Evolutionary conservation across 1,140 invertebrate genomes (phyloP).

Genomic region (Pseudomyrmex pallidus): DNA sequence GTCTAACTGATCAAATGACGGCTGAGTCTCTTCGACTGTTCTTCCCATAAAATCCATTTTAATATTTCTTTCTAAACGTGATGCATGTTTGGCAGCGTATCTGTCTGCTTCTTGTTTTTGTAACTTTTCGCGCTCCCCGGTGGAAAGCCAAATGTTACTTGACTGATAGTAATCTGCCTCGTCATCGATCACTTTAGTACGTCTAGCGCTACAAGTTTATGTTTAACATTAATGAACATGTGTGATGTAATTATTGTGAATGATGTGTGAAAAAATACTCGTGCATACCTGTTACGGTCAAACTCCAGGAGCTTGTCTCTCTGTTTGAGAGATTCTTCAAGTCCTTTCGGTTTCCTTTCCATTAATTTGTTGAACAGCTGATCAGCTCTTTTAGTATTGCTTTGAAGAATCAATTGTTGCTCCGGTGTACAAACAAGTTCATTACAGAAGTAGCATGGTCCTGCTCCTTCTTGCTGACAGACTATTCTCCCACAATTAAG

Average conservation of each 20-base stretch:
- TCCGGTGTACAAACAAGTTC: conserved; percentile 92
- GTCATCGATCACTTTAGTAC: conserved; percentile 97
- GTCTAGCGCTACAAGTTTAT: conserved; percentile 86
- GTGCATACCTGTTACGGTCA: conserved; percentile 91
- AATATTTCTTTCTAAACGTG: conserved; percentile 88
- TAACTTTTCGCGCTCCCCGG: conserved; percentile 89
- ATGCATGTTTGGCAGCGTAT: conserved; percentile 89
- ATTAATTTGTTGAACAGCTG: conserved; percentile 90
- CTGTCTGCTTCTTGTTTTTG: conserved; percentile 90
- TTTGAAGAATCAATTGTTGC: conserved; percentile 89
- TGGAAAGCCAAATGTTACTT: conserved; percentile 92
- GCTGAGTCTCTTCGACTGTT: conserved; percentile 84
- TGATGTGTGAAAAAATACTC: background rate
- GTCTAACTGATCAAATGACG: conserved; percentile 67
- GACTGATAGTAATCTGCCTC: conserved; percentile 96
- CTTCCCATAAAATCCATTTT: conserved; percentile 93
- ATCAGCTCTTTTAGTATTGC: conserved; percentile 89
- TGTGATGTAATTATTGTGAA: background rate
- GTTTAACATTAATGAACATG: background rate
- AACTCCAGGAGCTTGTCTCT: conserved; percentile 94
- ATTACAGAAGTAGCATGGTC: conserved; percentile 97
- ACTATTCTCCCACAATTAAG: conserved; percentile 97
- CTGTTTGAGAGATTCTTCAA: conserved; percentile 91
- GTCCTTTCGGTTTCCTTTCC: conserved; percentile 86
- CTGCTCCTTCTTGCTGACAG: conserved; percentile 98